Conservation (phyloP, 1,140 invertebrate species). For the Nephotettix cincticeps region DNA sequence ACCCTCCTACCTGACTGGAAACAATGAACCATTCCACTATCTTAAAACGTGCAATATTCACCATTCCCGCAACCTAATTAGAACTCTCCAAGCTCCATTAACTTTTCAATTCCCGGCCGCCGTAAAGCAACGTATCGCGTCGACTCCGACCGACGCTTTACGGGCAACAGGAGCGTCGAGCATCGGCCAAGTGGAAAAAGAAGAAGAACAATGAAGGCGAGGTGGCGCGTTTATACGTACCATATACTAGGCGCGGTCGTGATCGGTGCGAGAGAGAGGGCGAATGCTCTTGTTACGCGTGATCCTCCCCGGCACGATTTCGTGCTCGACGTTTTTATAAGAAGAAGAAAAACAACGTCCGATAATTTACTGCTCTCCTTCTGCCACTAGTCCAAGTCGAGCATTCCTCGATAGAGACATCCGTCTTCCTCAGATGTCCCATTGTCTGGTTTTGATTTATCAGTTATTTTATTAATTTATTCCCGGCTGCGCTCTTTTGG, state of each 20-base stretch:
- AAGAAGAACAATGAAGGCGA: neutral
- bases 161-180: neutral
- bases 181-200: neutral
- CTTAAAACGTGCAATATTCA: no score
- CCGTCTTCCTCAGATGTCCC: slow-evolving; percentile 12
- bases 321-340: slow-evolving; percentile 8
- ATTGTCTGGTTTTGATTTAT: slow-evolving; percentile 7
- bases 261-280: neutral
- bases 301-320: slow-evolving; percentile 13
- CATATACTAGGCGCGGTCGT: slow-evolving; percentile 8
- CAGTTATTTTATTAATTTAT: slow-evolving; percentile 7
- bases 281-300: slow-evolving; percentile 11
- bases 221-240: neutral
- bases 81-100: no score
- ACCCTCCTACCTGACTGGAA: no score
- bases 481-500: no score
- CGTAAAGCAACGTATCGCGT: no score
- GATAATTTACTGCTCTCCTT: slow-evolving; percentile 18
- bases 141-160: neutral
- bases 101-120: no score
- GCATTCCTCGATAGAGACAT: slow-evolving; percentile 8
- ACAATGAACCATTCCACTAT: no score
- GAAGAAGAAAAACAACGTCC: slow-evolving; percentile 1
- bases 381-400: neutral
- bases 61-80: no score